phyloP scores from a whole-genome alignment of 2,888 invertebrate species.

The Glomeris marginata region DNA sequence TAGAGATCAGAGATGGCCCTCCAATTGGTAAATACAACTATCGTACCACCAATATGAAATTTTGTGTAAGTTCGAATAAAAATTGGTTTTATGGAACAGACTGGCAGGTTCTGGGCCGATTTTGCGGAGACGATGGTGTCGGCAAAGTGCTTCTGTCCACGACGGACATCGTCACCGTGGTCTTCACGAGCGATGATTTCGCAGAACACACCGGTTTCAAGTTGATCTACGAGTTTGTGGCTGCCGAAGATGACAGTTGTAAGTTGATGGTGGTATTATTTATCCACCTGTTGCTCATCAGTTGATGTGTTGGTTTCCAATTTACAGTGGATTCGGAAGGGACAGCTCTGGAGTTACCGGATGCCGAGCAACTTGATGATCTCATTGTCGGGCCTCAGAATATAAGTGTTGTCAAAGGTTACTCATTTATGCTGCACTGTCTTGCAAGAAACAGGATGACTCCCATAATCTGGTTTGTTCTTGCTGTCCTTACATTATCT shows the following conservation, averaged over 20 bases:
- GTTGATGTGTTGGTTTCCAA: background rate
- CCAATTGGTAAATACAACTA: slow-evolving; percentile 11
- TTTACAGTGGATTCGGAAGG: background rate
- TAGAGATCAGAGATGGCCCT: slow-evolving; percentile 17
- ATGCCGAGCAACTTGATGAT: background rate
- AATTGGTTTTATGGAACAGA: too few relatives aligned
- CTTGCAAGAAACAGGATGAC: slow-evolving; percentile 3
- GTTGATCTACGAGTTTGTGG: slow-evolving; percentile 13
- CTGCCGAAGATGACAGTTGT: slow-evolving; percentile 5
- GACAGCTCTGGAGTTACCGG: background rate
- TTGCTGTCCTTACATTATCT: background rate
- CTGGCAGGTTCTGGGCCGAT: slow-evolving; percentile 13
- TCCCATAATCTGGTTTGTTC: slow-evolving; percentile 6
- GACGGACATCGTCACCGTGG: slow-evolving; percentile 13
- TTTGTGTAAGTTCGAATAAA: too few relatives aligned
- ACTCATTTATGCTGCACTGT: slow-evolving; percentile 18
- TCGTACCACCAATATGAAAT: background rate
- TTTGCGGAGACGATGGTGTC: slow-evolving; percentile 14
- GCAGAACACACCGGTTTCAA: slow-evolving; percentile 18
- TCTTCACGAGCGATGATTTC: slow-evolving; percentile 17
- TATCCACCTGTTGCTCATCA: too few relatives aligned
- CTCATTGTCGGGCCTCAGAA: slow-evolving; percentile 16
- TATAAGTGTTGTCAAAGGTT: slow-evolving; percentile 16
- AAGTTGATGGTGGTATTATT: too few relatives aligned
- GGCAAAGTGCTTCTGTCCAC: slow-evolving; percentile 14